Evolutionary conservation across 2,888 invertebrate species (phyloP).

Genomic region (Selenia dentaria): DNA sequence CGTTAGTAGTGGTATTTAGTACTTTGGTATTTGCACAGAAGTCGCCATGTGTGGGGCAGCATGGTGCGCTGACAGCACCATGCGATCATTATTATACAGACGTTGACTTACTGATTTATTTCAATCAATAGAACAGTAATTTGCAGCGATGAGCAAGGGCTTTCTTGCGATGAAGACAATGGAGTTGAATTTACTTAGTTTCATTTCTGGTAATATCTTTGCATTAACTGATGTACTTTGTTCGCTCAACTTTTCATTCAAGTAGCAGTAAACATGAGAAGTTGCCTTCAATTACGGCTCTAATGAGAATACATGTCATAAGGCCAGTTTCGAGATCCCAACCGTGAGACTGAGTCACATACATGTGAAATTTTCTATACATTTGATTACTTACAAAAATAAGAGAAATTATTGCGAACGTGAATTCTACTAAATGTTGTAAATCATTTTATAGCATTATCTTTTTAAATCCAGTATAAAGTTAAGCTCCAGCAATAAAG

Average conservation of each 20-base stretch:
- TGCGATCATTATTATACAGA: slow-evolving; percentile 66
- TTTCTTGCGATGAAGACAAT: neutral
- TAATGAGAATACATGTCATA: too few relatives aligned
- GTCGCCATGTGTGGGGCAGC: slow-evolving; percentile 75
- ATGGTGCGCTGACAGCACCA: slow-evolving; percentile 74
- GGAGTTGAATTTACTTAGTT: neutral
- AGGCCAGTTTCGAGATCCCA: too few relatives aligned
- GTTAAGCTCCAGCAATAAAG: slow-evolving; percentile 60
- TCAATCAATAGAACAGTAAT: slow-evolving; percentile 39
- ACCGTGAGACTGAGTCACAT: too few relatives aligned
- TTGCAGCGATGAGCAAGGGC: slow-evolving; percentile 2
- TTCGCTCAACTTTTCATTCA: too few relatives aligned
- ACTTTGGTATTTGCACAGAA: slow-evolving; percentile 48
- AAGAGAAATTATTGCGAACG: neutral
- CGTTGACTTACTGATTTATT: slow-evolving; percentile 69
- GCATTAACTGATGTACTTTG: too few relatives aligned
- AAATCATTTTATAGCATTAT: slow-evolving; percentile 29
- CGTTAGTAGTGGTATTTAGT: slow-evolving; percentile 11
- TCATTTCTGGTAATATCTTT: too few relatives aligned
- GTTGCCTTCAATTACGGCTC: too few relatives aligned
- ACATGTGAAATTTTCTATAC: neutral
- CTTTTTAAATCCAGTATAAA: slow-evolving; percentile 26
- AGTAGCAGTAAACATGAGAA: too few relatives aligned
- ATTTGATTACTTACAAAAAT: neutral
- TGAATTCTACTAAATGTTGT: slow-evolving; percentile 3